Conservation (phyloP, 1,140 invertebrate species). For the Eriosoma lanigerum region DNA sequence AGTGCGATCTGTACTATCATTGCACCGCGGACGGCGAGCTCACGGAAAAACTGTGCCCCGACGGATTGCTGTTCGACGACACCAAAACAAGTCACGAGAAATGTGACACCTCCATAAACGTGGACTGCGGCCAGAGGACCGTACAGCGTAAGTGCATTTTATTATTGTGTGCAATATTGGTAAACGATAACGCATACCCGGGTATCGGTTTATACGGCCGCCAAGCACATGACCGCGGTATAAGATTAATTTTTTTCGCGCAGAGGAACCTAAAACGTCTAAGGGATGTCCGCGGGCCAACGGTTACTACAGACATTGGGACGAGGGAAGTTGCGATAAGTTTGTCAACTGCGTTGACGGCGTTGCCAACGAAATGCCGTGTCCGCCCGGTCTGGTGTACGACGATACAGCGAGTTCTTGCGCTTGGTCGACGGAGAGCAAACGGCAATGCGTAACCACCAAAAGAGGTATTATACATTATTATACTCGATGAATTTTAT, state of each 20-base stretch:
- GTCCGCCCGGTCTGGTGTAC: slow-evolving; percentile 79
- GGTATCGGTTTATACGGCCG: too few species aligned
- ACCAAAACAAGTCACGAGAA: slow-evolving; percentile 72
- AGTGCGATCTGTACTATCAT: slow-evolving; percentile 81
- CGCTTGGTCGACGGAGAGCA: slow-evolving; percentile 70
- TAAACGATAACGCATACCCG: too few species aligned
- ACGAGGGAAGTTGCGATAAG: slow-evolving; percentile 75
- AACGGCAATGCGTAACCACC: slow-evolving; percentile 63
- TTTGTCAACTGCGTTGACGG: slow-evolving; percentile 82
- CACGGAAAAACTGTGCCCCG: slow-evolving; percentile 75
- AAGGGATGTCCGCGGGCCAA: slow-evolving; percentile 77
- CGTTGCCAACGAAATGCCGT: slow-evolving; percentile 69
- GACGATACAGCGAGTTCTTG: slow-evolving; percentile 74
- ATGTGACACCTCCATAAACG: slow-evolving; percentile 77
- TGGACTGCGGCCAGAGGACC: slow-evolving; percentile 74
- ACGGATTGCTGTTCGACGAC: slow-evolving; percentile 79
- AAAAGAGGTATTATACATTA: slow-evolving; percentile 39
- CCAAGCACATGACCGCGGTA: background rate
- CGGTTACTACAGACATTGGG: slow-evolving; percentile 77
- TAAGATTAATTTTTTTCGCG: slow-evolving; percentile 54
- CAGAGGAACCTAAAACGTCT: slow-evolving; percentile 72
- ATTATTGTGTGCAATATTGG: background rate
- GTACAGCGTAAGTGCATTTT: slow-evolving; percentile 71
- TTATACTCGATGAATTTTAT: background rate
- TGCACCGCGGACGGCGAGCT: slow-evolving; percentile 68